Base-by-base conservation (phyloP, 2,888 invertebrate species). In the Heliconius ismenius region DNA sequence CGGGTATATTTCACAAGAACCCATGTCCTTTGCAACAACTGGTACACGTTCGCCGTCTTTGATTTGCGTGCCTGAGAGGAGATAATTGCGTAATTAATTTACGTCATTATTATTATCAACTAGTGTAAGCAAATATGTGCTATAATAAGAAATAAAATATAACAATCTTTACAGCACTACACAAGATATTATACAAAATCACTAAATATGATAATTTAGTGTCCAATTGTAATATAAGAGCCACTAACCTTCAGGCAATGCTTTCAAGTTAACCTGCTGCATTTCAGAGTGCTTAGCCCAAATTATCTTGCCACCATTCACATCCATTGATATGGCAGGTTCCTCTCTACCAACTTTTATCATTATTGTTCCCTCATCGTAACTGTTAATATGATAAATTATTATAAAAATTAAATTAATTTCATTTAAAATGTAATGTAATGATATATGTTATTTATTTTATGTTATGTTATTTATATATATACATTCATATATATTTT, bases 261-360 rank as follows among this genome's bases (percentile, higher is more conserved):
- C 97, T 88, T 98, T 98, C 81, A 98, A 91, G 91, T 98, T 98
- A 10, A 98, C 98, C 90, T 99, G 99, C 89, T 99, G 99, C 89
- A 99, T 96, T 93, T 99, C 99, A 0, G 98, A 98, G 90, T 99
- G 99, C 86, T 97, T 97, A 0, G 99, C 99, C 99, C 99, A 99
- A 77, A 99, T 97, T 79, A 99, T 99, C 94, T 99, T 99, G 10
- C 99, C 99, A 39, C 99, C 99, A 85, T 97, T 97, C 1, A 97
- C 97, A 90, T 99, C 99, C 99, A 99, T 99, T 0, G 99, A 99
- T 86, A 99, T 98, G 0, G 99, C 99, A 1, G 99, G 99, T 88
- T 99, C 99, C 89, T 99, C 99, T 63, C 99, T 95, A 1, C 99
- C 99, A n/a, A 98, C 96, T 90, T 98, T 98, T 11, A 99, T 97